Evolutionary conservation across 1,140 invertebrate species (phyloP).

Genomic region (Colletes latitarsis): DNA sequence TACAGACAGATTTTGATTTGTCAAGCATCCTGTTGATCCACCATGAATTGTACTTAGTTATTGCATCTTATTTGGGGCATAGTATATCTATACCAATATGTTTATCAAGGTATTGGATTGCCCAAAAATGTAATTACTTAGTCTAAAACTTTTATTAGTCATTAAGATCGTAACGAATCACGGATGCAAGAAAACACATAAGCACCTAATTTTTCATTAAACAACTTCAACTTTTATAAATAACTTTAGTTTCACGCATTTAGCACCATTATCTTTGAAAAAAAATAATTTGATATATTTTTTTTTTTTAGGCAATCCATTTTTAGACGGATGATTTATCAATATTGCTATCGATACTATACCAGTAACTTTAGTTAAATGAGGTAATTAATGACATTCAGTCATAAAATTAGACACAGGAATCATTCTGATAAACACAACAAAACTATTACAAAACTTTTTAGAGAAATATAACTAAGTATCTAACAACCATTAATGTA

Average conservation of each 20-base stretch:
- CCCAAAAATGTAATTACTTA: constrained; percentile 67
- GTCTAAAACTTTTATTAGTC: constrained; percentile 49
- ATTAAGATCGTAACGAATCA: constrained; percentile 60
- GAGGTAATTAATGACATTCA: constrained; percentile 75
- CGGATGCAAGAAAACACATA: constrained; percentile 70
- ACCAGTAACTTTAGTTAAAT: constrained; percentile 77
- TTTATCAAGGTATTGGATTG: constrained; percentile 70
- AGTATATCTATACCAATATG: constrained; percentile 56
- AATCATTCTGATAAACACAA: constrained; percentile 61
- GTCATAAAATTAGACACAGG: constrained; percentile 70
- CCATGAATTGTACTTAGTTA: constrained; percentile 73
- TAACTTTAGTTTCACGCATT: constrained; percentile 72
- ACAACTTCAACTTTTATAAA: constrained; percentile 73
- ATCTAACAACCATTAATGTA: constrained; percentile 62
- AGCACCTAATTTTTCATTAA: constrained; percentile 70
- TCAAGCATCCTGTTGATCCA: constrained; percentile 69
- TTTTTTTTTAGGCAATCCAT: constrained; percentile 76
- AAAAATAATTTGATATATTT: constrained; percentile 73
- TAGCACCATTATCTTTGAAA: constrained; percentile 75
- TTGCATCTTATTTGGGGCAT: constrained; percentile 68
- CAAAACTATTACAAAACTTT: constrained; percentile 56
- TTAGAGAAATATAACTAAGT: constrained; percentile 49
- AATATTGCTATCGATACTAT: constrained; percentile 70
- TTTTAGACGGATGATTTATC: constrained; percentile 76
- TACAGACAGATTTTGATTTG: constrained; percentile 71